A percentile compares a stretch with the other conserved stretches of the same genome.
phyloP scores from a whole-genome alignment of 1,140 invertebrate genomes.

The Brachionus calyciflorus region DNA sequence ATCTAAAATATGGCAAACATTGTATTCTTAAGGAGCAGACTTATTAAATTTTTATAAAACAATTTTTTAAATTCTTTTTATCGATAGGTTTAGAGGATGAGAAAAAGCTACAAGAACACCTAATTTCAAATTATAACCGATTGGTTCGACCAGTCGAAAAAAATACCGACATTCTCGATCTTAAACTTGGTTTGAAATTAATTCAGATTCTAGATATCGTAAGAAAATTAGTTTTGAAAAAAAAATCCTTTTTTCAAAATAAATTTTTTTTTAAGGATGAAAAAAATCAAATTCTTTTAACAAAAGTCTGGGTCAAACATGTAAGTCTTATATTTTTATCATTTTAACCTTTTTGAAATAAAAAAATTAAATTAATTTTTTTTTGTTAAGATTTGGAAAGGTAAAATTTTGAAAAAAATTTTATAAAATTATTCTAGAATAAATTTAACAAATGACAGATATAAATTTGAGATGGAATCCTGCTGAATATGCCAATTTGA shows the following conservation, averaged over 20 bases:
- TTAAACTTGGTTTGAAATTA: slow-evolving; percentile 38
- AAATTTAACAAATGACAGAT: not conserved
- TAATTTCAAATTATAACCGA: slow-evolving; percentile 21
- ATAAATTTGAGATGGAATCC: slow-evolving; percentile 47
- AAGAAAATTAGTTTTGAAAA: slow-evolving; percentile 48
- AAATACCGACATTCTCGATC: not conserved
- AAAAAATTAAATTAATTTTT: not conserved
- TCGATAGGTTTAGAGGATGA: slow-evolving; percentile 50
- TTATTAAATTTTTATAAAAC: too few species aligned
- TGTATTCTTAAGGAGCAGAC: too few species aligned
- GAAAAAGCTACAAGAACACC: slow-evolving; percentile 15
- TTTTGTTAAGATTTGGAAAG: slow-evolving; percentile 14
- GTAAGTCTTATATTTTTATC: not conserved
- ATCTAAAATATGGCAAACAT: too few species aligned
- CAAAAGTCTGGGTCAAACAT: slow-evolving; percentile 42
- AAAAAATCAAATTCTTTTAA: slow-evolving; percentile 45
- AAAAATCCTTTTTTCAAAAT: slow-evolving; percentile 35
- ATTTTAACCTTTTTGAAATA: not conserved
- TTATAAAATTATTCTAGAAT: not conserved
- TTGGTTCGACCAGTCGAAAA: slow-evolving; percentile 42
- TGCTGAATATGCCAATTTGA: slow-evolving; percentile 1
- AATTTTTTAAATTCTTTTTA: too few species aligned
- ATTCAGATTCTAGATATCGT: slow-evolving; percentile 40
- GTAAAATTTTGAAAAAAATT: not conserved
- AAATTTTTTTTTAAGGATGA: slow-evolving; percentile 25